Percentiles rank a stretch among this genome's conserved stretches.
phyloP scores from a whole-genome alignment of 2,888 invertebrate species.

The Lepidocyrtinus sp. region DNA sequence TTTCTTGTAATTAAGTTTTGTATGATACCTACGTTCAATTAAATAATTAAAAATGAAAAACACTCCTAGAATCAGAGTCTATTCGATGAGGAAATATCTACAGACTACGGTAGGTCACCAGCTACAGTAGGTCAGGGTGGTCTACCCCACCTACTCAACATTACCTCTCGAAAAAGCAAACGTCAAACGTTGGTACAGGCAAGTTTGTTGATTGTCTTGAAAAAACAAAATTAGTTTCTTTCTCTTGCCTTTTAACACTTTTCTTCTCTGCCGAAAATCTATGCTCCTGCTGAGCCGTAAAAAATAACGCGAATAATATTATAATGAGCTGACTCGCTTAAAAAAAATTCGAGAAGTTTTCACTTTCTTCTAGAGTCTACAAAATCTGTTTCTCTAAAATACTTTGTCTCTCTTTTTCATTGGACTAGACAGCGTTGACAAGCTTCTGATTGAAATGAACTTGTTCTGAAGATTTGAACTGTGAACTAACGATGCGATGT shows the following conservation, averaged over 20 bases:
- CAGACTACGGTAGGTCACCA: conserved; percentile 53
- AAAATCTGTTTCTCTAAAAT: neutral
- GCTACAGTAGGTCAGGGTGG: conserved; percentile 61
- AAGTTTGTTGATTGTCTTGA: conserved; percentile 59
- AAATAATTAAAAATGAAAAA: conserved; percentile 11
- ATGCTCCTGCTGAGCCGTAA: conserved; percentile 2
- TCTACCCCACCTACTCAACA: conserved; percentile 66
- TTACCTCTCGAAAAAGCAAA: conserved; percentile 66
- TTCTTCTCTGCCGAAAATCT: conserved; percentile 20
- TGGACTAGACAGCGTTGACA: neutral
- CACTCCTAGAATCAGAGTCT: conserved; percentile 42
- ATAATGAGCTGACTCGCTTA: neutral
- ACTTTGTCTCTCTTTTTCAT: no score
- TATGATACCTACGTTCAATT: neutral
- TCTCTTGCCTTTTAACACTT: conserved; percentile 2
- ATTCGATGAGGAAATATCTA: conserved; percentile 67
- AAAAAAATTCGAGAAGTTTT: no score
- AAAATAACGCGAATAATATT: neutral
- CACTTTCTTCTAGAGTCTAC: no score
- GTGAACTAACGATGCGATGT: neutral
- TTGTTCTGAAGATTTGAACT: neutral
- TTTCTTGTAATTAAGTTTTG: neutral
- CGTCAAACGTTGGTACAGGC: conserved; percentile 68
- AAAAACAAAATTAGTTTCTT: neutral
- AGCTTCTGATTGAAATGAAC: neutral